Percentiles rank a stretch among this genome's conserved stretches.
Evolutionary conservation across 2,888 invertebrate species (phyloP).

Genomic region (Drosophila falleni): DNA sequence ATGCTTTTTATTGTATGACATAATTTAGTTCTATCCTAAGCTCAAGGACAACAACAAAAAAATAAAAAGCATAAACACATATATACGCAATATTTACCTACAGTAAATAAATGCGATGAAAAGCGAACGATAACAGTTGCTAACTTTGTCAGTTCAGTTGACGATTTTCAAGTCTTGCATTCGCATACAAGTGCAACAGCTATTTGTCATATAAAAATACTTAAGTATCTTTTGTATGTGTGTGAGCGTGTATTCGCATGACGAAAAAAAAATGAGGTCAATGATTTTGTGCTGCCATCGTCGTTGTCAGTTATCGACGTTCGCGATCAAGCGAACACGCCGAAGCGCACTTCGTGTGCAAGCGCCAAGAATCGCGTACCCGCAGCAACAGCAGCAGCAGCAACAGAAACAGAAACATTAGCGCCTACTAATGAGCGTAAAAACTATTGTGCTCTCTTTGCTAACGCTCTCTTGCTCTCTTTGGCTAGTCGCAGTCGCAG

Average conservation of each 20-base stretch:
- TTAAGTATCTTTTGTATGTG: constrained; percentile 12
- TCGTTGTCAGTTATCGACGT: constrained; percentile 67
- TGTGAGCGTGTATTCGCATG: constrained; percentile 59
- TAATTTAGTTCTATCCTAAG: constrained; percentile 54
- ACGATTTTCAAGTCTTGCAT: constrained; percentile 51
- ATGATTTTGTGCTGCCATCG: constrained; percentile 75
- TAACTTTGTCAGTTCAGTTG: constrained; percentile 40
- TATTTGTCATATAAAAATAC: constrained; percentile 37
- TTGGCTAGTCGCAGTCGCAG: constrained; percentile 5
- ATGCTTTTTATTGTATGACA: constrained; percentile 52
- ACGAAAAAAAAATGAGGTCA: constrained; percentile 81
- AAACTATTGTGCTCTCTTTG: constrained; percentile 23
- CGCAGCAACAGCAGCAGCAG: constrained; percentile 22
- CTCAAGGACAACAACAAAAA: constrained; percentile 63
- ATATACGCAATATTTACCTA: constrained; percentile 19
- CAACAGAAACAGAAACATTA: no score
- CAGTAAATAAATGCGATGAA: constrained; percentile 53
- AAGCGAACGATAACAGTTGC: constrained; percentile 61
- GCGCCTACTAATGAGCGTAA: constrained; percentile 57
- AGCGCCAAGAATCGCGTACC: constrained; percentile 58
- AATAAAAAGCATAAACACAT: constrained; percentile 6
- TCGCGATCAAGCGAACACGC: constrained; percentile 57
- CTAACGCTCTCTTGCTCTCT: constrained; percentile 18
- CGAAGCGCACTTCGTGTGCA: constrained; percentile 68
- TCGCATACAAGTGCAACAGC: constrained; percentile 50